These are phyloP conservation scores for Acrossocheilus wenchowensis DNA, from an alignment of 2,797 vertebrate genomes.

Conservation along the genomic window DNA sequence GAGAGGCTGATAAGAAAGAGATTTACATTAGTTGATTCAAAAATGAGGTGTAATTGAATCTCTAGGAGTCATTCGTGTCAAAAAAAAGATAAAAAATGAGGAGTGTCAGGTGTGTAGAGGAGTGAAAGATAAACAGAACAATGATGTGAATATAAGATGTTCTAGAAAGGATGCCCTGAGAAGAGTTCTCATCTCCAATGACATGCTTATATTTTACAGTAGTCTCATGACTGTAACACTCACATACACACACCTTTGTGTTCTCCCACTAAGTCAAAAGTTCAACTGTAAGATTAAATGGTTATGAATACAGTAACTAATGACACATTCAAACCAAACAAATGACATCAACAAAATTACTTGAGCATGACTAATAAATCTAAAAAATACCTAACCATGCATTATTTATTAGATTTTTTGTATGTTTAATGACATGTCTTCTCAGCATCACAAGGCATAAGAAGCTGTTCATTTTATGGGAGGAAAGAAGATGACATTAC, in stretches of 20 bases:
- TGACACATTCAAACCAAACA: not conserved
- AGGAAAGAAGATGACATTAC: not conserved
- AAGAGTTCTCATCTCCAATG: not conserved
- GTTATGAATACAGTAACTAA: conserved; percentile 10
- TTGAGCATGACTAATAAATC: not conserved
- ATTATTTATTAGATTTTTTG: not conserved
- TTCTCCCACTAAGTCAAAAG: conserved; percentile 10
- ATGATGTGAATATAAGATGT: not conserved
- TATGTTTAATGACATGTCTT: not conserved
- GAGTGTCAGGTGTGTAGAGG: not conserved
- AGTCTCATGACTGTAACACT: not conserved
- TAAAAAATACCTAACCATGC: not conserved
- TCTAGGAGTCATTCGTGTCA: not conserved
- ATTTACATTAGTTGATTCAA: not conserved
- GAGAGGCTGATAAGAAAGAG: not conserved
- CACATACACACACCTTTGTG: not conserved
- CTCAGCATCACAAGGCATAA: not conserved
- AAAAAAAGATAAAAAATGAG: not conserved
- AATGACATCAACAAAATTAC: not conserved
- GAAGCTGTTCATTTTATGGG: not conserved
- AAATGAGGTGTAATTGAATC: not conserved
- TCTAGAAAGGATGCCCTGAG: not conserved
- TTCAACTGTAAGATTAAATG: not conserved
- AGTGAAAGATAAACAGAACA: not conserved
- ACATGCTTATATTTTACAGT: conserved; percentile 14